phyloP scores from a whole-genome alignment of 2,797 vertebrate species.

The Sciurus carolinensis region DNA sequence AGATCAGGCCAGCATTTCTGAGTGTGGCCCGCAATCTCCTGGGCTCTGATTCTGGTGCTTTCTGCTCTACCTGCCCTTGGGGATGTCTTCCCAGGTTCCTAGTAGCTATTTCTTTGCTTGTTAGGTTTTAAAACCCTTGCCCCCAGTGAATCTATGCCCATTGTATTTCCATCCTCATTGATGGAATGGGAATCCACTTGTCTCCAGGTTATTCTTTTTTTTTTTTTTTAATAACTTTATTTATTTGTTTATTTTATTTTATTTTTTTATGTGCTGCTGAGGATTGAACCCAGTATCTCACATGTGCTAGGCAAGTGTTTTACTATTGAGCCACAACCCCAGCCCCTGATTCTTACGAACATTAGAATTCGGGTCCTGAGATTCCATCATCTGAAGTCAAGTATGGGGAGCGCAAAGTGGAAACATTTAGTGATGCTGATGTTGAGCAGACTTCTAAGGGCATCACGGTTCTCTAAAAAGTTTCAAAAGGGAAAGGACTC shows the following conservation, averaged over 20 bases:
- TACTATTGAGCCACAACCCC: too few species aligned
- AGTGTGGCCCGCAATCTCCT: background rate
- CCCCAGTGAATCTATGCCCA: rapidly evolving
- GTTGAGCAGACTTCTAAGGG: background rate
- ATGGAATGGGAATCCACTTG: background rate
- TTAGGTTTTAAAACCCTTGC: background rate
- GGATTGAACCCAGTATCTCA: too few species aligned
- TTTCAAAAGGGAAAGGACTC: background rate
- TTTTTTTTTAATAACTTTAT: too few species aligned
- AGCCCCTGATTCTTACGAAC: background rate
- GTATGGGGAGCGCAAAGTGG: rapidly evolving
- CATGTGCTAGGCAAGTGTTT: too few species aligned
- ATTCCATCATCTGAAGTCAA: background rate
- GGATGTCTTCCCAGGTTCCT: background rate
- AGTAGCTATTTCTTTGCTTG: background rate
- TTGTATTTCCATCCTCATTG: background rate
- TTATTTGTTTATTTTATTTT: too few species aligned
- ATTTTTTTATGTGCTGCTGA: too few species aligned
- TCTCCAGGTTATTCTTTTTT: background rate
- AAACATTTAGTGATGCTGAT: background rate
- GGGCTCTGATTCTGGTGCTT: background rate
- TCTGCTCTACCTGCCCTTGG: background rate
- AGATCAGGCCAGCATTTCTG: background rate
- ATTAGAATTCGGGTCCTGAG: background rate
- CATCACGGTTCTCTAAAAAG: background rate